These are phyloP conservation scores for Osmerus mordax DNA, from an alignment of 2,113 vertebrate genomes.

Conservation along the genomic window DNA sequence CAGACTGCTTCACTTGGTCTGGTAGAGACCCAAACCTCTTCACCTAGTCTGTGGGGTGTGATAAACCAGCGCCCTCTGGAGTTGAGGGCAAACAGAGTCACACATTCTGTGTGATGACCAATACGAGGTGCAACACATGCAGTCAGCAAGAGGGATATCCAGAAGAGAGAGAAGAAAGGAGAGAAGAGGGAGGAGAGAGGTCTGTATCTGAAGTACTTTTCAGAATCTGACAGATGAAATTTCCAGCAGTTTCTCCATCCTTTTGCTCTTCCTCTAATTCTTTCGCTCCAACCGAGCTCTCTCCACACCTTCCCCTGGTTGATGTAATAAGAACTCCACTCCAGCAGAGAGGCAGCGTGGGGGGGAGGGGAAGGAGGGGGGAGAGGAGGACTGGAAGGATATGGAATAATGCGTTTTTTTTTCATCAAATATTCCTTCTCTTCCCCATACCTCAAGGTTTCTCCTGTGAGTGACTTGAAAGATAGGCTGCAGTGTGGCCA, in stretches of 20 bases:
- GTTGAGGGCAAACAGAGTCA: no score
- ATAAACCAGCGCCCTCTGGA: no score
- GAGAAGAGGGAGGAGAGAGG: neutral
- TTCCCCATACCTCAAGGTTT: constrained; percentile 75
- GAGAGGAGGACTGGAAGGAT: constrained; percentile 49
- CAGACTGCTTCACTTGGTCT: no score
- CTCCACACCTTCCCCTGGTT: constrained; percentile 51
- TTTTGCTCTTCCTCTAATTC: constrained; percentile 23
- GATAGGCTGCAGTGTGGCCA: constrained; percentile 74
- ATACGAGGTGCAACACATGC: neutral
- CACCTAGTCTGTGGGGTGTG: no score
- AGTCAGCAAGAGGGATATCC: neutral
- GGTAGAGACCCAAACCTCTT: no score
- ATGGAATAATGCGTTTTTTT: constrained; percentile 76
- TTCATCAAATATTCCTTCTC: constrained; percentile 78
- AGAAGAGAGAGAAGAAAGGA: neutral
- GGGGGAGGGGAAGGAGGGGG: constrained; percentile 26
- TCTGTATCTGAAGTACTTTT: constrained; percentile 23
- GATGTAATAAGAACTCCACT: constrained; percentile 75
- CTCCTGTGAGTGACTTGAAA: constrained; percentile 75
- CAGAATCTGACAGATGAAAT: constrained; percentile 38
- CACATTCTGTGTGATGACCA: neutral
- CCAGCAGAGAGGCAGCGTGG: constrained; percentile 47
- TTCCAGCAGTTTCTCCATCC: constrained; percentile 17
- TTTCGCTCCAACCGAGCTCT: constrained; percentile 39